These are phyloP conservation scores for Elgonia sp. DNA, from an alignment of 2,888 invertebrate genomes.

Conservation along the genomic window DNA sequence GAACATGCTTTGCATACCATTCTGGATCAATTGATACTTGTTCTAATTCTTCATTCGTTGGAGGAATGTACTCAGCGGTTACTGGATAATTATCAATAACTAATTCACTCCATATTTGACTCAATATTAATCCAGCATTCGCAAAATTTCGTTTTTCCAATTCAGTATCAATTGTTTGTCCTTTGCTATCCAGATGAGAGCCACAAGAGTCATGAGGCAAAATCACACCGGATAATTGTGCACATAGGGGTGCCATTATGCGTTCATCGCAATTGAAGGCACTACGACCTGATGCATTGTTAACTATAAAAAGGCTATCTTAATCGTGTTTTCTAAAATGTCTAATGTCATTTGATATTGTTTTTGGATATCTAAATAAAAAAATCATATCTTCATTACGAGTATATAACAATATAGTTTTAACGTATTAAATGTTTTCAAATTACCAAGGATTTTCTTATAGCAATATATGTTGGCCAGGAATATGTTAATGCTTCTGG, in stretches of 20 bases:
- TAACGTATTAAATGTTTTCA: no score
- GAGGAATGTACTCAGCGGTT: constrained; percentile 66
- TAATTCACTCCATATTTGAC: constrained; percentile 82
- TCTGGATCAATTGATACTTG: constrained; percentile 8
- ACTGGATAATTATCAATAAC: constrained; percentile 80
- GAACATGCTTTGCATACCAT: constrained; percentile 45
- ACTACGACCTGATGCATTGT: constrained; percentile 81
- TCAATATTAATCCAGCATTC: constrained; percentile 82
- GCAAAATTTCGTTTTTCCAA: constrained; percentile 84
- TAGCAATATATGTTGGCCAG: no score
- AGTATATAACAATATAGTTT: no score
- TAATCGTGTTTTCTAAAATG: constrained; percentile 78
- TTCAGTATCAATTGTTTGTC: constrained; percentile 80
- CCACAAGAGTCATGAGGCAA: constrained; percentile 81
- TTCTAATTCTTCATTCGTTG: constrained; percentile 9
- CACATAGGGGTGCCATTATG: constrained; percentile 81
- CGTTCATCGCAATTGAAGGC: constrained; percentile 84
- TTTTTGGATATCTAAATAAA: no score
- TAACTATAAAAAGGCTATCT: constrained; percentile 79
- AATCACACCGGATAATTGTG: constrained; percentile 81
- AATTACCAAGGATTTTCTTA: no score
- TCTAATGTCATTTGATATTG: no score
- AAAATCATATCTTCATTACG: no score
- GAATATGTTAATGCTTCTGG: no score
- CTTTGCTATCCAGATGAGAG: constrained; percentile 80